Base-by-base conservation (phyloP, 2,113 vertebrate genomes). In the Hiodon tergisus region DNA sequence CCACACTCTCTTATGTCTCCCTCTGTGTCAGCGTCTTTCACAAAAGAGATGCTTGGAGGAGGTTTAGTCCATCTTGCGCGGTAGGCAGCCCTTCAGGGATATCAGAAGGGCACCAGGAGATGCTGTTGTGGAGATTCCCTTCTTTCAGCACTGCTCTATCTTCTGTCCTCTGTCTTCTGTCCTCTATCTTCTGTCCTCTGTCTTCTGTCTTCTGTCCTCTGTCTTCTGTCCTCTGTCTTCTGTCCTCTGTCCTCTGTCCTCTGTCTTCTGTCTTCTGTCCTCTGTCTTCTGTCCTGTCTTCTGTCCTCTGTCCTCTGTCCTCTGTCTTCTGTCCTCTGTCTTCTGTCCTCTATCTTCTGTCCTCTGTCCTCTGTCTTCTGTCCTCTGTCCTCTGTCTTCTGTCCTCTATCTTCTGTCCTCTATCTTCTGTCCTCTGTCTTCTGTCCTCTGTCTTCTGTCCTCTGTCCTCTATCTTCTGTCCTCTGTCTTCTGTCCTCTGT, bases 1-100 rank as follows among this genome's bases (percentile, higher is more conserved):
- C 80, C 70, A 82, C 81, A 76, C 71, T 76, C 76, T 81, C 74
- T 13, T 6, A 16, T 82, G 77, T 78, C 78, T 84, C 72, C 83
- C 67, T 62, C 79, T 82, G 79, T 78, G 78, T 50, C 57, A 11
- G 51, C 13, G 2, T 13, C 53, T 16, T 54, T 67, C 31, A 17
- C 65, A 74, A 58, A 13, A 6, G 13, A 66, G 61, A 67, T 47
- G 63, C 9, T 54, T 48, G 55, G 47, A 48, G 4, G 61, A 8
- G 17, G 52, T 50, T 59, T 48, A 2, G 46, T 81, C 71, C 74
- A 16, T 71, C 68, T 75, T 81, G 78, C 73, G 76, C 76, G 71
- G 57, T 78, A 16, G 58, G 73, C 69, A 76, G 74, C 14, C 63
- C 70, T 52, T 73, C 54, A 75, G 63, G 79, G 67, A 81, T 77